Evolutionary conservation across 2,888 invertebrate species (phyloP), one percentile per base, ranked within the genome.

Genomic region (Rhingia campestris): DNA sequence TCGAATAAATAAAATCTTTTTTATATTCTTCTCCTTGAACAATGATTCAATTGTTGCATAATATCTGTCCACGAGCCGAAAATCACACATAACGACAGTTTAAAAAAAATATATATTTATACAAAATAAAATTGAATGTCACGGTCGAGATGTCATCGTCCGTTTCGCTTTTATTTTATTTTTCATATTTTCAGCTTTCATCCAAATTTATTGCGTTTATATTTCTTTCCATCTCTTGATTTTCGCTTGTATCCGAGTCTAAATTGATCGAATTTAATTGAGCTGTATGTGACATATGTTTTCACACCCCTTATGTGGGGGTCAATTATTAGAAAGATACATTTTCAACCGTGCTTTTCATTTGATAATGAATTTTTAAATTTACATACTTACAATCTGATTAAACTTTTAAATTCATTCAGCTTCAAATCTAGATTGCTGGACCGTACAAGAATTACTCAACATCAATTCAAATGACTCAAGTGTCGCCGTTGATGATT

Each of bases 401-500:
- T 49, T 69, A 74, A 74, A 41, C 56, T 37, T 37, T 30, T 61
- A 4, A 59, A 33, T 45, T 77, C 51, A 61, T 69, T 64, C 70
- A 91, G 91, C 90, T 86, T 80, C 89, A 85, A 91, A 91, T 88
- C 86, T 90, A 84, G 90, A 91, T 88, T 88, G 89, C 77, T 91
- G 91, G 91, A 89, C 87, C 81, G 84, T 84, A 70, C 74, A 74
- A 64, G 90, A 90, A 66, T 88, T 90, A 86, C 86, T 90, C 86
- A 90, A 89, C 86, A 90, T 90, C 75, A 89, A 89, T 84, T 88
- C 88, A 73, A 86, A 86, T 66, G 87, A 88, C 66, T 87, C 87
- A 41, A 86, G 86, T 86, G 74, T 82, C 66, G 76, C 87, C 70
- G 87, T 88, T 84, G 87, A 86, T 80, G 87, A 88, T 81, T 86